phyloP scores from a whole-genome alignment of 2,797 vertebrate species.

The Schizopygopsis malacanthus region DNA sequence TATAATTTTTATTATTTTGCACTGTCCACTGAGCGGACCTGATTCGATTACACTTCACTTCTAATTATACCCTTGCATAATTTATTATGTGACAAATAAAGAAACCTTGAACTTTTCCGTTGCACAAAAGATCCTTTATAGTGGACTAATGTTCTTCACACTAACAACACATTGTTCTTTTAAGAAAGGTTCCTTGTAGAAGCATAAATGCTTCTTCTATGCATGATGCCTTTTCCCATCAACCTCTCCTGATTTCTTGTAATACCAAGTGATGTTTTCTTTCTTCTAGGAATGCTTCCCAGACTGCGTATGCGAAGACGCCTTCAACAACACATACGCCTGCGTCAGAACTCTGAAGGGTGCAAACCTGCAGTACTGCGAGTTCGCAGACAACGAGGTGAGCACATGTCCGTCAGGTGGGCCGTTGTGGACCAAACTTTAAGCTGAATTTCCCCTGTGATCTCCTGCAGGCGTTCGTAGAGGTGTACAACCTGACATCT shows the following conservation, averaged over 20 bases:
- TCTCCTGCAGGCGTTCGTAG: constrained; percentile 75
- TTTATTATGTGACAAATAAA: no score
- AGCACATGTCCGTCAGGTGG: background rate
- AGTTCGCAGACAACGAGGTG: constrained; percentile 84
- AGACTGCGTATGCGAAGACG: constrained; percentile 83
- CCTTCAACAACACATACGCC: constrained; percentile 85
- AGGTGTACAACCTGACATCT: constrained; percentile 78
- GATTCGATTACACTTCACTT: no score
- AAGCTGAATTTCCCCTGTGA: background rate
- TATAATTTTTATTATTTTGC: no score
- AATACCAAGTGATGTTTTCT: background rate
- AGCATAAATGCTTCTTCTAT: background rate
- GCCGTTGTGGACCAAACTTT: background rate
- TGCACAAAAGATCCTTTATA: background rate
- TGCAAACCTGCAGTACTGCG: constrained; percentile 81
- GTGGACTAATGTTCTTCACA: background rate
- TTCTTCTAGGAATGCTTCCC: constrained; percentile 80
- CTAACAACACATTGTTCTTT: background rate
- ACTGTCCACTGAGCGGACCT: no score
- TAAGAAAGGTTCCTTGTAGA: background rate
- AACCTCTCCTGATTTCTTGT: background rate
- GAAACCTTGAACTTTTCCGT: background rate
- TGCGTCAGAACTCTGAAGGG: constrained; percentile 75
- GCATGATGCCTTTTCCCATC: background rate
- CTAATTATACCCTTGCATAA: no score